Base-by-base conservation (phyloP, 1,140 invertebrate genomes). In the Pseudoatta argentina region DNA sequence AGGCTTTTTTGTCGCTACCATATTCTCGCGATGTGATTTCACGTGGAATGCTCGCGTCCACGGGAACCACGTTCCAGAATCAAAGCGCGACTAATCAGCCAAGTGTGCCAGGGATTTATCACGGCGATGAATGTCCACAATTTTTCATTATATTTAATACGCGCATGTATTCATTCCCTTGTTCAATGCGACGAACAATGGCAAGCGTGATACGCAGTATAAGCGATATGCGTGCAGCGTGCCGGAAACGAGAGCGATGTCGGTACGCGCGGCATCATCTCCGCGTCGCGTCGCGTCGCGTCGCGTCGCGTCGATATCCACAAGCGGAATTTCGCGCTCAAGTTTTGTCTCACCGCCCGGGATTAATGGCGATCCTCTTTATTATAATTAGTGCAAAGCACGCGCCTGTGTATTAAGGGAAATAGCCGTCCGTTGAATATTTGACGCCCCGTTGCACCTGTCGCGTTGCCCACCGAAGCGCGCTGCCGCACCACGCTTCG, bases 401-500 rank as follows among this genome's bases (percentile, higher is more conserved):
- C 61, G 53, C 27, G 27, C 63, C 39, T 64, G 53, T 63, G 77
- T 55, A 61, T 64, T 77, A 83, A 72, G 71, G 57, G 61, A 82
- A 85, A 87, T 75, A 87, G 85, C 57, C 86, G 39, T 64, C 73
- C 55, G 76, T 51, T 78, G 85, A 91, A 92, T 89, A 92, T 91
- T 89, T 89, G 86, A 91, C 91, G 83, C 89, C 86, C 85, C 66
- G 86, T 59, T 79, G 66, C 34, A 67, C 71, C 77, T 75, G 82
- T 81, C 39, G 75, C 78, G 79, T 73, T 69, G 77, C 75, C 51
- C 76, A 63, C 10, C 59, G 87, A 78, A 86, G 82, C 79, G 69
- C 64, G 64, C 64, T 79, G 14, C 44, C 39, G 51, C 82, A 48
- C 51, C 61, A 24, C 66, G 57, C 89, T 85, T 55, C 48, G 30